These are phyloP conservation scores for Amblyornis subalaris DNA, from an alignment of 2,113 vertebrate species.

Conservation along the genomic window DNA sequence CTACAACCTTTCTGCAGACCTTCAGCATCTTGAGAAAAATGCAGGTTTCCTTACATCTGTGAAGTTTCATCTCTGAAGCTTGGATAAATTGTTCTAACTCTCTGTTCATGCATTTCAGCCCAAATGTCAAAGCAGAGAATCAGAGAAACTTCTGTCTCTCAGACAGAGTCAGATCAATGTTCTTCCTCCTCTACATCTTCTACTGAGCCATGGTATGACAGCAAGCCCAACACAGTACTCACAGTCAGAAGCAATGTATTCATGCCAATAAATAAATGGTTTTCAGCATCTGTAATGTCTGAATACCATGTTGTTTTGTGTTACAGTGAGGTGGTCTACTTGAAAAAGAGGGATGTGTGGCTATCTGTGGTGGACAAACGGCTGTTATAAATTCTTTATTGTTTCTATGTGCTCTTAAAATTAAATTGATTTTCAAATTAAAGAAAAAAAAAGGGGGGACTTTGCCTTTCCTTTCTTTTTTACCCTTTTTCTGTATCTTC, in stretches of 20 bases:
- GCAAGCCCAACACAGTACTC: neutral
- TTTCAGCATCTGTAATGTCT: neutral
- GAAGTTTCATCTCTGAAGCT: neutral
- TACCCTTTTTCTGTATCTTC: neutral
- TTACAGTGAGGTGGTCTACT: neutral
- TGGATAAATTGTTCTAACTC: conserved; percentile 9
- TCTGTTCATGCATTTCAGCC: conserved; percentile 7
- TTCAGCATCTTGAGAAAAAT: neutral
- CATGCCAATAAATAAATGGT: neutral
- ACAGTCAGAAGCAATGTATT: neutral
- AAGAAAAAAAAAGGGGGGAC: rapidly evolving
- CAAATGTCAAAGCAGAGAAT: conserved; percentile 34
- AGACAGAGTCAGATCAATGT: neutral
- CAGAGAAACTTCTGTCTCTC: conserved; percentile 23
- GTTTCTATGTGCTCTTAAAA: neutral
- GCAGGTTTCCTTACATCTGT: neutral
- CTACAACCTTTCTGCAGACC: neutral
- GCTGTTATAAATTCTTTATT: neutral
- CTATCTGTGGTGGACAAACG: neutral
- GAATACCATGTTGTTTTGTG: neutral
- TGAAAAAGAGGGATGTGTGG: neutral
- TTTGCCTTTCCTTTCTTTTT: neutral
- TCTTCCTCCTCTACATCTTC: neutral
- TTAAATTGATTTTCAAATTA: neutral
- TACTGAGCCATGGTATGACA: neutral